Percentiles rank a stretch among this genome's conserved stretches.
These are phyloP conservation scores for Craniophora ligustri DNA, from an alignment of 2,888 invertebrate species.

Conservation along the genomic window DNA sequence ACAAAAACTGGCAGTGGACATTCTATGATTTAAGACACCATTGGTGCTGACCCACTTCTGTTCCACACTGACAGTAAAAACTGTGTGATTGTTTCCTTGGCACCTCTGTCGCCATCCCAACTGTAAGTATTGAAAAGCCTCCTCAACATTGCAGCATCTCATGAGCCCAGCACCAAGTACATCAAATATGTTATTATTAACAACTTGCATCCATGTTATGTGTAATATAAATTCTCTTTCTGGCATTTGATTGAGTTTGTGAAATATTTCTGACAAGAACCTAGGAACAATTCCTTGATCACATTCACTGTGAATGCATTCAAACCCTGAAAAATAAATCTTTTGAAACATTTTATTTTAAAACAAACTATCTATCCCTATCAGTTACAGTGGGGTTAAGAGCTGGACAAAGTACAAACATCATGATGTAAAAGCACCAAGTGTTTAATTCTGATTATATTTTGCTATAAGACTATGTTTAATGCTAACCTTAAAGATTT, in stretches of 20 bases:
- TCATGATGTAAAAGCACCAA: too few species aligned
- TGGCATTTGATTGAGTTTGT: constrained; percentile 89
- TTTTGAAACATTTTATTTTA: too few species aligned
- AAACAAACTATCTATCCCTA: too few species aligned
- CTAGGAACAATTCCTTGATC: constrained; percentile 92
- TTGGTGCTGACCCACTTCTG: constrained; percentile 92
- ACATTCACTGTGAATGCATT: constrained; percentile 89
- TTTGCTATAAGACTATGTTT: too few species aligned
- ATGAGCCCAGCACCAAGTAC: constrained; percentile 88
- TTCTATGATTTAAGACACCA: constrained; percentile 90
- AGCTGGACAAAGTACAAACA: too few species aligned
- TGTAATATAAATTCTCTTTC: constrained; percentile 91
- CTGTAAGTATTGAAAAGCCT: constrained; percentile 92
- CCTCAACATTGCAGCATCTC: constrained; percentile 90
- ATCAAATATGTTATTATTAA: constrained; percentile 90
- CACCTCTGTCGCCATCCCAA: constrained; percentile 89
- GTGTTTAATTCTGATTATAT: too few species aligned
- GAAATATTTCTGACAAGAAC: constrained; percentile 92
- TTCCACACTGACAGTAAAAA: constrained; percentile 92
- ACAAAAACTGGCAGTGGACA: constrained; percentile 93
- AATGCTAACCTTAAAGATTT: too few species aligned
- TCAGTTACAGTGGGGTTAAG: too few species aligned
- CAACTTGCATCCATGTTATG: constrained; percentile 92
- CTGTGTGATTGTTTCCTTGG: constrained; percentile 89
- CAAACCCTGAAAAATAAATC: constrained; percentile 78